These are phyloP conservation scores for Lutraria rhynchaena DNA, from an alignment of 1,140 invertebrate genomes.

Conservation along the genomic window DNA sequence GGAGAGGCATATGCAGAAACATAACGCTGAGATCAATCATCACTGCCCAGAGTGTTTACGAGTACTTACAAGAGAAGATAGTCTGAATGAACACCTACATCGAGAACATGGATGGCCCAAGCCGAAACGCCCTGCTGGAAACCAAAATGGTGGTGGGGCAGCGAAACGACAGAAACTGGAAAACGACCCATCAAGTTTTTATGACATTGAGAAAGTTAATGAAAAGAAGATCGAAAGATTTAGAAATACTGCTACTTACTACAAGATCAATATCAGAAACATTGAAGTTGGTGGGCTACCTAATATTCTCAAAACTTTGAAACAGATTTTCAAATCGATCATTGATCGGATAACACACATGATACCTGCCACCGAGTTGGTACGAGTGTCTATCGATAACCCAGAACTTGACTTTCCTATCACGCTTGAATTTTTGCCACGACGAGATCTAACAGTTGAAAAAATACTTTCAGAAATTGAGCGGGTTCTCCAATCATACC, in stretches of 20 bases:
- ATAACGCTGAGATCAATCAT: conserved; percentile 7
- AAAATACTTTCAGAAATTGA: too few relatives aligned
- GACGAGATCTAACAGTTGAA: neutral
- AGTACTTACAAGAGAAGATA: conserved; percentile 5
- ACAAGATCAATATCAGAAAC: too few relatives aligned
- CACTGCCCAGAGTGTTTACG: conserved; percentile 26
- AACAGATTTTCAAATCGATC: conserved; percentile 2
- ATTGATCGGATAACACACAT: conserved; percentile 1
- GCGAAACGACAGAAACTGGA: neutral
- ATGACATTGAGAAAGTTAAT: too few relatives aligned
- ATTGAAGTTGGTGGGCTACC: too few relatives aligned
- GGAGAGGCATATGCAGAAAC: conserved; percentile 20
- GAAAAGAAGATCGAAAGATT: conserved; percentile 34
- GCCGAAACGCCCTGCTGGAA: neutral
- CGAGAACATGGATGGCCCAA: too few relatives aligned
- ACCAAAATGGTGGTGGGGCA: conserved; percentile 5
- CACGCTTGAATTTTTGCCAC: too few relatives aligned
- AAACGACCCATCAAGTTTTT: neutral
- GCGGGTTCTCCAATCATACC: conserved; percentile 16
- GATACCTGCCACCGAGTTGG: conserved; percentile 6
- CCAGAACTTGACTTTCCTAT: too few relatives aligned
- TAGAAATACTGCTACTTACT: conserved; percentile 12
- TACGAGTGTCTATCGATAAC: conserved; percentile 1
- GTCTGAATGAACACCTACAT: conserved; percentile 10
- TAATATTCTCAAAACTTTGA: too few relatives aligned